Percentiles rank a stretch among this genome's conserved stretches.
These are phyloP conservation scores for Plecturocebus donacophilus DNA, from an alignment of 2,113 vertebrate species.

Conservation along the genomic window DNA sequence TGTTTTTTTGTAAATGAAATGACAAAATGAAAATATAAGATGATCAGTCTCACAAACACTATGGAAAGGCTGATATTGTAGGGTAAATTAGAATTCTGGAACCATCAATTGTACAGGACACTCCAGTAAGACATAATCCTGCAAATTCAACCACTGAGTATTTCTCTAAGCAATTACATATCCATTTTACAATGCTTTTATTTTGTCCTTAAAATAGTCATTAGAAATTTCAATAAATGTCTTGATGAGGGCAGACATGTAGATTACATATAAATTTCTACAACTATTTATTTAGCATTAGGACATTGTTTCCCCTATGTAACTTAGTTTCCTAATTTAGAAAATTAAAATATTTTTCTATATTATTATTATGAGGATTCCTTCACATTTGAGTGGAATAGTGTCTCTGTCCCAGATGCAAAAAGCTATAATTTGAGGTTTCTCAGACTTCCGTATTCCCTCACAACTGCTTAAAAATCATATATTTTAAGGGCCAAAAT, in stretches of 20 bases:
- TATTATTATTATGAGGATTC: background rate
- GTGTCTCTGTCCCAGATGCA: fast-evolving
- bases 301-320: background rate
- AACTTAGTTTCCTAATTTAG: background rate
- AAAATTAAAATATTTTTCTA: background rate
- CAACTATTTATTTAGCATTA: background rate
- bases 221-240: background rate
- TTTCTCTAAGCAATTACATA: background rate
- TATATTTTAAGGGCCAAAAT: background rate
- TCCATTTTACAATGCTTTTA: background rate
- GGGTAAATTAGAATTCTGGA: background rate
- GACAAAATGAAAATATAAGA: background rate
- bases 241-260: no score
- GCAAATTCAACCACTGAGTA: background rate
- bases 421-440: background rate
- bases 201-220: background rate
- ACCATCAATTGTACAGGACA: background rate
- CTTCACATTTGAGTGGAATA: background rate
- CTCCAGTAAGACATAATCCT: background rate
- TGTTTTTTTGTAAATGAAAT: no score
- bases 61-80: background rate
- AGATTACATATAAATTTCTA: background rate
- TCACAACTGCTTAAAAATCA: background rate
- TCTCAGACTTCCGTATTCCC: background rate
- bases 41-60: background rate